phyloP scores from a whole-genome alignment of 1,140 invertebrate species.

The Alviniconcha marisindica region DNA sequence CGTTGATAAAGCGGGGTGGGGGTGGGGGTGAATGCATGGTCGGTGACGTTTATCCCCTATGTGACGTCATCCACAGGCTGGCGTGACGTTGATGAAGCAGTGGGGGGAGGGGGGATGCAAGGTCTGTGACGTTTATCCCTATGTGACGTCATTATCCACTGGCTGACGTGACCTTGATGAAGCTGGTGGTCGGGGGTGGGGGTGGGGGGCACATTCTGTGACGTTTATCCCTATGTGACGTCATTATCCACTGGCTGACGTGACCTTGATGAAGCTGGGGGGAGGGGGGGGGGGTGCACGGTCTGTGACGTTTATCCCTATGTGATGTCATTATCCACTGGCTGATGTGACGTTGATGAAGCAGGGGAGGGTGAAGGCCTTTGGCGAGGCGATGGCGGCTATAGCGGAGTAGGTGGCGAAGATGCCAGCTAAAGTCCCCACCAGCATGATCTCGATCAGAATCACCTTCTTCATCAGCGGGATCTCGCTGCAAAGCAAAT shows the following conservation, averaged over 20 bases:
- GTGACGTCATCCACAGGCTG: too few species aligned
- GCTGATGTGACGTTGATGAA: conserved; percentile 62
- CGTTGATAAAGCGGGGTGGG: too few species aligned
- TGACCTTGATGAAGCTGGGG: conserved; percentile 68
- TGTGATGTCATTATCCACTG: conserved; percentile 10
- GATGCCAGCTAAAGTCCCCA: conserved; percentile 80
- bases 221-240: neutral
- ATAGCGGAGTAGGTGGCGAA: conserved; percentile 81
- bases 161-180: conserved; percentile 57
- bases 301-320: neutral
- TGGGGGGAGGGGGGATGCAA: too few species aligned
- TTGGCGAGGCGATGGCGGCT: conserved; percentile 75
- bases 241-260: conserved; percentile 35
- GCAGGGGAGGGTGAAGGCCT: conserved; percentile 66
- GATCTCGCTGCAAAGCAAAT: conserved; percentile 71
- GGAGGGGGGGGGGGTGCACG: conserved; percentile 5
- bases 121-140: neutral
- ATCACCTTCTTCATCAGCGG: conserved; percentile 74
- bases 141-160: conserved; percentile 13
- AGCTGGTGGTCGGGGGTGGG: conserved; percentile 62
- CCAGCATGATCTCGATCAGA: conserved; percentile 79
- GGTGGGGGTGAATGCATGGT: too few species aligned
- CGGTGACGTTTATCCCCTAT: too few species aligned
- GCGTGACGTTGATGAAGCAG: too few species aligned
- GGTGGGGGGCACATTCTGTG: too few species aligned